phyloP scores from a whole-genome alignment of 92 coral and sea anemone genomes.

The Hydrozoanthus gracilis region DNA sequence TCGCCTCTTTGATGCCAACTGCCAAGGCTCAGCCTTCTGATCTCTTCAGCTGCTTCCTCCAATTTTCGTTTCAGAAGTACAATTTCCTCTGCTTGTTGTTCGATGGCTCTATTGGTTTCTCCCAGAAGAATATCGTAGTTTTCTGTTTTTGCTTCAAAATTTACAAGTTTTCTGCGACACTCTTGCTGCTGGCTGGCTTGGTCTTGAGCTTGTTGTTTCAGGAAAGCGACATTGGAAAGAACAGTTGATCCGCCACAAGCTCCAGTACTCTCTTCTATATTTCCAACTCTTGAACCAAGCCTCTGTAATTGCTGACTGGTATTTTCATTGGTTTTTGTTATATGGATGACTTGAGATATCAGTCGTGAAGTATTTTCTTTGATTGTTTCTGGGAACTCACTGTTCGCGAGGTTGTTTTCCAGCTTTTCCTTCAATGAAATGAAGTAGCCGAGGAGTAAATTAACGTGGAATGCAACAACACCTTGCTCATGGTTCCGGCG shows the following conservation, averaged over 20 bases:
- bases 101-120: slow-evolving; percentile 71
- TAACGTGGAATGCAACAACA: slow-evolving; percentile 43
- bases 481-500: slow-evolving; percentile 51
- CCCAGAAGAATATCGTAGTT: slow-evolving; percentile 63
- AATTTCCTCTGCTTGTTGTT: slow-evolving; percentile 52
- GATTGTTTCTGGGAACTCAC: slow-evolving; percentile 15
- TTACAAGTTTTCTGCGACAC: slow-evolving; percentile 12
- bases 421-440: slow-evolving; percentile 34
- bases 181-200: slow-evolving; percentile 26
- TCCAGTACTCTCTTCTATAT: slow-evolving; percentile 17
- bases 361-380: slow-evolving; percentile 49
- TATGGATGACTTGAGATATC: slow-evolving; percentile 43
- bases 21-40: slow-evolving; percentile 25
- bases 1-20: background rate
- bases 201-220: background rate
- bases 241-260: background rate
- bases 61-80: slow-evolving; percentile 39
- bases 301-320: background rate
- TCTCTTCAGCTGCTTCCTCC: slow-evolving; percentile 45
- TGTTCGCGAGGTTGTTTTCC: slow-evolving; percentile 31
- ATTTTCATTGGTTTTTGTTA: background rate
- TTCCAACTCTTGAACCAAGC: background rate
- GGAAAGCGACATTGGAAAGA: background rate
- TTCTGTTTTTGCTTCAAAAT: slow-evolving; percentile 58
- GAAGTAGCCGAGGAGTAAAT: slow-evolving; percentile 15